Percentiles rank a stretch among this genome's conserved stretches.
These are phyloP conservation scores for Datnioides undecimradiatus DNA, from an alignment of 2,113 vertebrate genomes.

Conservation along the genomic window DNA sequence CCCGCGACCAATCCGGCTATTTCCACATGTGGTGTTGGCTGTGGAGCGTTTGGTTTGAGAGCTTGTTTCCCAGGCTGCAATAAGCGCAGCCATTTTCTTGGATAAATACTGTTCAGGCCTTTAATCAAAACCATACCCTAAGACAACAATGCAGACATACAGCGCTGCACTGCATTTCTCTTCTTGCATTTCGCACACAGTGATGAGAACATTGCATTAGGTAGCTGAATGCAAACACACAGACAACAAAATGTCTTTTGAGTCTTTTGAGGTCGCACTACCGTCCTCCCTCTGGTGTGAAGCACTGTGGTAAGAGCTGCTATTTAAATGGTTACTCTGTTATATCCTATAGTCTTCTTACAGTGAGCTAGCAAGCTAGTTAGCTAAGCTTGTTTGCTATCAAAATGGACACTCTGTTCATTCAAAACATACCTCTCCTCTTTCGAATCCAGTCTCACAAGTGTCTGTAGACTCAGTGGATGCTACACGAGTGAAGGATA, in stretches of 20 bases:
- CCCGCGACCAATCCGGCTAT: constrained; percentile 47
- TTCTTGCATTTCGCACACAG: constrained; percentile 17
- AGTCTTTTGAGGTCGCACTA: background rate
- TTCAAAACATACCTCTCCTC: background rate
- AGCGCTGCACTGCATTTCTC: background rate
- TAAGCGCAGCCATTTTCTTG: constrained; percentile 70
- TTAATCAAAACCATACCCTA: constrained; percentile 69
- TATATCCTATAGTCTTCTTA: background rate
- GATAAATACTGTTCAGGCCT: constrained; percentile 67
- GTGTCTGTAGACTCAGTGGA: too few relatives aligned
- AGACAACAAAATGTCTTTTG: background rate
- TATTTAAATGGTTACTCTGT: background rate
- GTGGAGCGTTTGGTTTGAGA: constrained; percentile 68
- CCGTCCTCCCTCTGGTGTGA: background rate
- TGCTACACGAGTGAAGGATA: too few relatives aligned
- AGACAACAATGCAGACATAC: constrained; percentile 48
- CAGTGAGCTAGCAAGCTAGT: background rate
- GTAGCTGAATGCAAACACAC: background rate
- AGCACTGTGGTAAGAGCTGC: background rate
- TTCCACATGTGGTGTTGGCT: constrained; percentile 69
- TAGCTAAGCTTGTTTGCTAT: background rate
- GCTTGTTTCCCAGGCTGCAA: constrained; percentile 76
- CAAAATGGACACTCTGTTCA: background rate
- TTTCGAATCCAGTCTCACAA: background rate
- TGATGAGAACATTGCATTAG: background rate